Conservation (phyloP, 2,113 vertebrate genomes). For the Lophochroa leadbeateri region DNA sequence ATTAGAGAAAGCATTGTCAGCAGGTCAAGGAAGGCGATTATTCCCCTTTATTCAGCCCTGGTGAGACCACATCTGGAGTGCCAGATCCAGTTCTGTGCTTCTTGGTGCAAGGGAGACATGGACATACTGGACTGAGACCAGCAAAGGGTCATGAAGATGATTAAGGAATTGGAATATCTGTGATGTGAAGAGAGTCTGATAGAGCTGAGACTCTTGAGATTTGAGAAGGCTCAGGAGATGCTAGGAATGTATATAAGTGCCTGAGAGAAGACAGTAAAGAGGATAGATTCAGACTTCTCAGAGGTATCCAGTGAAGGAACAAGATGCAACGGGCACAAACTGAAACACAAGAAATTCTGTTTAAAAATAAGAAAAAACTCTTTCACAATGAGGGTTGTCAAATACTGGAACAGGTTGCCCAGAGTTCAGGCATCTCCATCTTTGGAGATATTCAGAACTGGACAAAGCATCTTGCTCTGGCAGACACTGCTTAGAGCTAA, state of each 20-base stretch:
- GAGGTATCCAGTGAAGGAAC: neutral
- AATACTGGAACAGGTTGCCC: neutral
- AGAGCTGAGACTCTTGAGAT: neutral
- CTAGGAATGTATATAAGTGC: neutral
- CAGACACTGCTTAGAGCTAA: neutral
- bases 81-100: neutral
- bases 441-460: neutral
- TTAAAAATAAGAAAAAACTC: fast-evolving
- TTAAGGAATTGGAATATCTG: neutral
- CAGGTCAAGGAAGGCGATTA: neutral
- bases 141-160: neutral
- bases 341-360: neutral
- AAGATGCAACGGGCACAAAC: neutral
- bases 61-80: neutral
- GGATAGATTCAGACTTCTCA: neutral
- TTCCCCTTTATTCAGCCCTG: neutral
- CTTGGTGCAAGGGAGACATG: neutral
- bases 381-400: neutral
- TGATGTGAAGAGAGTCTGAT: neutral
- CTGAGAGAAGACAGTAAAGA: neutral
- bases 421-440: neutral
- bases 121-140: neutral
- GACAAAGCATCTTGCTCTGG: neutral
- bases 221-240: neutral
- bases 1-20: neutral